Evolutionary conservation across 2,113 vertebrate genomes (phyloP).

Genomic region (Nannospalax galili): DNA sequence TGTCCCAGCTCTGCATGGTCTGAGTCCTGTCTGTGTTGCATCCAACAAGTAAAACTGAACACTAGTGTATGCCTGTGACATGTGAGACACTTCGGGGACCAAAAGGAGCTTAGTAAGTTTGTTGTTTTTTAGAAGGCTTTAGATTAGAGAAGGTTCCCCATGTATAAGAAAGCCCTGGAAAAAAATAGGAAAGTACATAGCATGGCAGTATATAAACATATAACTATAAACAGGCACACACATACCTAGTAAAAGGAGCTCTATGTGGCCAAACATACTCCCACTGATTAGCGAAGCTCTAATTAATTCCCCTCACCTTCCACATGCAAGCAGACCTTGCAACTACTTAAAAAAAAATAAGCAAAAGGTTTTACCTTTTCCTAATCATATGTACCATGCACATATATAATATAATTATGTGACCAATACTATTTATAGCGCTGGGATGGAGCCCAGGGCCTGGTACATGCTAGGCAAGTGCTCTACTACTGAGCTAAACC

Average conservation of each 20-base stretch:
- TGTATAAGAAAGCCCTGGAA: background rate
- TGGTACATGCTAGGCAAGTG: background rate
- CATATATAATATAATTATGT: no score
- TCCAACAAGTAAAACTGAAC: background rate
- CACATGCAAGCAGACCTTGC: conserved; percentile 41
- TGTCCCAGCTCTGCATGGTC: rapidly evolving
- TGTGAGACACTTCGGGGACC: no score
- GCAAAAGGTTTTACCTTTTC: background rate
- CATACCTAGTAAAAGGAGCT: background rate
- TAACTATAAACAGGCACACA: background rate
- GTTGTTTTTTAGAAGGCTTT: background rate
- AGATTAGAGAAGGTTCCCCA: background rate
- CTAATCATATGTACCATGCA: background rate
- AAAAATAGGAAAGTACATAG: background rate
- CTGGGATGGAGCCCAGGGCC: background rate
- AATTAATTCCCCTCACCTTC: conserved; percentile 37
- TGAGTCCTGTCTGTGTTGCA: background rate
- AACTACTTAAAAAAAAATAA: conserved; percentile 42
- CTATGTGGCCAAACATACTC: conserved; percentile 68
- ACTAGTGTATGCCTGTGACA: background rate
- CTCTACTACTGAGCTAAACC: background rate
- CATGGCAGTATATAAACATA: background rate
- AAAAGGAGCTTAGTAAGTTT: background rate
- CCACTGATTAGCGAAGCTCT: conserved; percentile 51
- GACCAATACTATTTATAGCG: background rate